These are phyloP conservation scores for Desmophyllum pertusum DNA, from an alignment of 92 coral and sea anemone genomes.

Conservation along the genomic window DNA sequence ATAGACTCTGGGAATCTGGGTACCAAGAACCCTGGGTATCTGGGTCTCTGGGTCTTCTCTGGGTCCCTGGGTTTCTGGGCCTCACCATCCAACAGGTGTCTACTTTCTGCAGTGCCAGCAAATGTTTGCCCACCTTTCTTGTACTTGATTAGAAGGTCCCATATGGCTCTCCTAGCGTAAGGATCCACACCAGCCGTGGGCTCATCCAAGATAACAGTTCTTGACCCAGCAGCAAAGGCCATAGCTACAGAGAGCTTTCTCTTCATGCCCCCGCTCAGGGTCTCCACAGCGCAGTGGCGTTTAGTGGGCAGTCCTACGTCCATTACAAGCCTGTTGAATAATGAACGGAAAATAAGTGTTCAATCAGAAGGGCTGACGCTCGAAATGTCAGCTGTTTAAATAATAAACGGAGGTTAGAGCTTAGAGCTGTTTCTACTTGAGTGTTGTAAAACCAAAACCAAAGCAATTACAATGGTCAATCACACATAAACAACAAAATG, in stretches of 20 bases:
- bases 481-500: too few relatives aligned
- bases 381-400: too few relatives aligned
- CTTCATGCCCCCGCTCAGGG: constrained; percentile 98
- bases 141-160: constrained; percentile 96
- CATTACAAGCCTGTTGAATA: constrained; percentile 66
- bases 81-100: too few relatives aligned
- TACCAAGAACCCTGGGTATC: too few relatives aligned
- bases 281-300: constrained; percentile 90
- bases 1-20: too few relatives aligned
- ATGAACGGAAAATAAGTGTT: neutral
- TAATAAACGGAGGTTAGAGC: too few relatives aligned
- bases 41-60: too few relatives aligned
- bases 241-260: constrained; percentile 97
- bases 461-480: too few relatives aligned
- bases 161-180: constrained; percentile 97
- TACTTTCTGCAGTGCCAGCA: neutral
- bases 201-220: constrained; percentile 96
- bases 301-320: constrained; percentile 92
- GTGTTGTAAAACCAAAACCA: too few relatives aligned
- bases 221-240: constrained; percentile 99
- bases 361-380: neutral
- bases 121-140: constrained; percentile 71
- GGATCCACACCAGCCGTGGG: constrained; percentile 99
- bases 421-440: too few relatives aligned
- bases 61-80: too few relatives aligned